Evolutionary conservation across 2,888 invertebrate genomes (phyloP).

Genomic region (Polyommatus iphigenia): DNA sequence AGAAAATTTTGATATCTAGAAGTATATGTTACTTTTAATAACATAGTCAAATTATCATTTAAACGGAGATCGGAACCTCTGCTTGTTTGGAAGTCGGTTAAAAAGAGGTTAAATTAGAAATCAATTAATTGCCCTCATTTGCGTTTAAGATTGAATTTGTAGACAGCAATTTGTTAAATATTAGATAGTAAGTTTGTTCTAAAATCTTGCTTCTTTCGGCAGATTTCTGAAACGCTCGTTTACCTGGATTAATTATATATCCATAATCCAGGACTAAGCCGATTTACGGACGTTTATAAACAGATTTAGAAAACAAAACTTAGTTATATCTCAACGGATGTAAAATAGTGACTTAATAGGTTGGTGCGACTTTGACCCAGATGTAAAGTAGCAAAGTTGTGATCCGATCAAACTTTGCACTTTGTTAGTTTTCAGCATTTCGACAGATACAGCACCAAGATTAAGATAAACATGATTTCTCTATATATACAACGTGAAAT

Average conservation of each 20-base stretch:
- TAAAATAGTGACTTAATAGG: background rate
- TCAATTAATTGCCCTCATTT: no score
- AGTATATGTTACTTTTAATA: no score
- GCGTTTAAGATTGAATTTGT: no score
- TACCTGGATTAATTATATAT: background rate
- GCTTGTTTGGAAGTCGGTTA: no score
- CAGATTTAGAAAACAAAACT: background rate
- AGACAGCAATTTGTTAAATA: no score
- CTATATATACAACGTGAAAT: no score
- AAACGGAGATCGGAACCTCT: no score
- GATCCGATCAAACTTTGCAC: slow-evolving; percentile 24
- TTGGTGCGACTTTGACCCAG: slow-evolving; percentile 31
- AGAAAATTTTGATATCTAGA: no score
- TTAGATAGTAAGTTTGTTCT: no score
- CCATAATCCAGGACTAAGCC: background rate
- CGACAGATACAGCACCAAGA: background rate
- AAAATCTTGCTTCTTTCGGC: background rate
- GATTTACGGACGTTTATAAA: background rate
- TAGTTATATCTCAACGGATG: background rate
- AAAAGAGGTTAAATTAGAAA: no score
- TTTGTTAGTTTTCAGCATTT: background rate
- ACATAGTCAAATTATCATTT: no score
- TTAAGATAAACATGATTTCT: background rate
- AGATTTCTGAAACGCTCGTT: no score
- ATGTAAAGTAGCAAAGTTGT: slow-evolving; percentile 33